Conservation (phyloP, 2,888 invertebrate genomes). For the Coronaproctus castanopsis region DNA sequence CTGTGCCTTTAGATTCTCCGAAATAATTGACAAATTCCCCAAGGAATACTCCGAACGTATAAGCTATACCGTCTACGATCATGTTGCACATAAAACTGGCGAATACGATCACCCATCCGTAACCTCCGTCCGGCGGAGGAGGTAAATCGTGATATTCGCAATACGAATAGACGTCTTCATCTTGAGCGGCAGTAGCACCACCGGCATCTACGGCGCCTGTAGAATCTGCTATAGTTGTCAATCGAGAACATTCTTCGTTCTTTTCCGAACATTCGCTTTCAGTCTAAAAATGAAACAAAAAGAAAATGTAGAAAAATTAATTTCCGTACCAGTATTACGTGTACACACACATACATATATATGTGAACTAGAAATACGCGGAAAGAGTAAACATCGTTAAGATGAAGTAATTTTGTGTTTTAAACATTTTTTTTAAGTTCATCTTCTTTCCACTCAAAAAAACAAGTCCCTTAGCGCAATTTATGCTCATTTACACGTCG, state of each 20-base stretch:
- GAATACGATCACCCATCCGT: constrained; percentile 85
- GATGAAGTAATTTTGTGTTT: no score
- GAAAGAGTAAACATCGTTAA: no score
- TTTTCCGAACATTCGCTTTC: constrained; percentile 48
- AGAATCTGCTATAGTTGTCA: constrained; percentile 36
- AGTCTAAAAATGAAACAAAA: constrained; percentile 37
- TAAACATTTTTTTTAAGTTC: no score
- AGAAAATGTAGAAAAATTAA: not conserved
- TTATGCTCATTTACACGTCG: no score
- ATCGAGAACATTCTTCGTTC: constrained; percentile 55
- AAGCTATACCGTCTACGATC: constrained; percentile 96
- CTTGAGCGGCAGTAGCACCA: constrained; percentile 36
- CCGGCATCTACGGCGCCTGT: constrained; percentile 43
- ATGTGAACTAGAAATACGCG: no score
- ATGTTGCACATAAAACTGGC: constrained; percentile 95
- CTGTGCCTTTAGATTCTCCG: constrained; percentile 64
- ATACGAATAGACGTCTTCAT: constrained; percentile 33
- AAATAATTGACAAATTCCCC: constrained; percentile 60
- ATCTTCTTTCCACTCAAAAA: no score
- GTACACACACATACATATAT: not conserved
- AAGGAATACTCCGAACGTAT: constrained; percentile 88
- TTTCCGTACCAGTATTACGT: no score
- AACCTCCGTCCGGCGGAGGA: constrained; percentile 76
- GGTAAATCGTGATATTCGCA: constrained; percentile 59
- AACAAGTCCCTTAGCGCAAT: no score